phyloP scores from a whole-genome alignment of 2,113 vertebrate genomes.

The Corythornis madagascariensis region DNA sequence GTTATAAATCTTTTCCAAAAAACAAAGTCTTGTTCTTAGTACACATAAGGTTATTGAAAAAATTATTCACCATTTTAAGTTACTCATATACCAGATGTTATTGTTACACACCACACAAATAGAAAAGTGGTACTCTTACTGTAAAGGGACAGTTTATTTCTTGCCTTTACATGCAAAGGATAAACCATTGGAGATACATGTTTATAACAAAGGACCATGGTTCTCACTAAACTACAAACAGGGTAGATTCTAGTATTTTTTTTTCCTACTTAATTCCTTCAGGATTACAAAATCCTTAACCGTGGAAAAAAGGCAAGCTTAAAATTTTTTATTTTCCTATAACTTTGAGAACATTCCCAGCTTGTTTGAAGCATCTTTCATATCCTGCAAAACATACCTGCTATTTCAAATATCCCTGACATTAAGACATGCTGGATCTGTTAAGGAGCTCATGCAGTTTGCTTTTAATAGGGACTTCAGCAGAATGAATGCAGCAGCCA shows the following conservation, averaged over 20 bases:
- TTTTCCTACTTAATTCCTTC: neutral
- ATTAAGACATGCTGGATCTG: neutral
- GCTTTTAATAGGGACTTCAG: neutral
- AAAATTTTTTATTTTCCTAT: neutral
- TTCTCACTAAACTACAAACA: neutral
- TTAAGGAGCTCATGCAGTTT: neutral
- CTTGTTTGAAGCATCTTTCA: neutral
- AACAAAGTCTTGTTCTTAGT: neutral
- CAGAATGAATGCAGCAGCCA: constrained; percentile 7
- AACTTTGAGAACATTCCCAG: neutral
- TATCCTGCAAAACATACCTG: neutral
- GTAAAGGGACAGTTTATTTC: neutral
- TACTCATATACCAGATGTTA: neutral
- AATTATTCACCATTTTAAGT: neutral
- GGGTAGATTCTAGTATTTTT: neutral
- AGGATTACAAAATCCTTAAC: neutral
- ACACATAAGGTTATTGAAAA: neutral
- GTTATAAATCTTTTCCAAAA: neutral
- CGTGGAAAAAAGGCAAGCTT: neutral
- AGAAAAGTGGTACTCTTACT: neutral
- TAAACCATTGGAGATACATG: neutral
- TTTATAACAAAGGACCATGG: neutral
- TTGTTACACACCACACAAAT: neutral
- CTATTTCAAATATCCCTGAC: neutral
- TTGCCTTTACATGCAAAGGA: neutral